Evolutionary conservation across 2,888 invertebrate species (phyloP).

Genomic region (Periphyllus acericola): DNA sequence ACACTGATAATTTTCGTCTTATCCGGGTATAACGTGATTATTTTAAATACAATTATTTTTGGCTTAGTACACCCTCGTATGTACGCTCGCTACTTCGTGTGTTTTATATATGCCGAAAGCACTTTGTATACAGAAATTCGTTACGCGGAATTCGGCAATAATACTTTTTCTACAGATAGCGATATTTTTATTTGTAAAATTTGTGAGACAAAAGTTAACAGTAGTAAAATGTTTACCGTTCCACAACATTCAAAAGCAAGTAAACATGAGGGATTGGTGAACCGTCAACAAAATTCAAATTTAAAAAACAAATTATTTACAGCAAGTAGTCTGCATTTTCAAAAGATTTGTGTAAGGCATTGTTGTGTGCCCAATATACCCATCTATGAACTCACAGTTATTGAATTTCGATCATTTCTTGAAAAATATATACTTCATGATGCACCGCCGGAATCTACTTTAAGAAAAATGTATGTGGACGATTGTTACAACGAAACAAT

Average conservation of each 20-base stretch:
- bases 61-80: too few species aligned
- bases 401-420: not conserved
- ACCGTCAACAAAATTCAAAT: not conserved
- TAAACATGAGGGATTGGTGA: not conserved
- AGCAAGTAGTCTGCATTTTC: not conserved
- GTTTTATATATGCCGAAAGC: too few species aligned
- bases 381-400: not conserved
- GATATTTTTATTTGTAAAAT: slow-evolving; percentile 16
- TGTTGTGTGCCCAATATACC: slow-evolving; percentile 4
- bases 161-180: too few species aligned
- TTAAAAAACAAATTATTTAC: not conserved
- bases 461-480: not conserved
- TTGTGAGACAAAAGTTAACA: not conserved
- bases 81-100: too few species aligned
- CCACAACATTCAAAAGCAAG: not conserved
- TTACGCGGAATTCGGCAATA: too few species aligned
- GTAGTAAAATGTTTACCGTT: not conserved
- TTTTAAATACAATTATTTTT: too few species aligned
- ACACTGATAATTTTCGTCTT: too few species aligned
- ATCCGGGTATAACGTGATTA: too few species aligned
- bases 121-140: too few species aligned
- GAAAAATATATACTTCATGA: not conserved
- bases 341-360: not conserved
- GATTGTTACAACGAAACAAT: not conserved
- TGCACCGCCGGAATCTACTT: not conserved